Conservation (phyloP, 2,888 invertebrate species). For the Philereme vetulata region DNA sequence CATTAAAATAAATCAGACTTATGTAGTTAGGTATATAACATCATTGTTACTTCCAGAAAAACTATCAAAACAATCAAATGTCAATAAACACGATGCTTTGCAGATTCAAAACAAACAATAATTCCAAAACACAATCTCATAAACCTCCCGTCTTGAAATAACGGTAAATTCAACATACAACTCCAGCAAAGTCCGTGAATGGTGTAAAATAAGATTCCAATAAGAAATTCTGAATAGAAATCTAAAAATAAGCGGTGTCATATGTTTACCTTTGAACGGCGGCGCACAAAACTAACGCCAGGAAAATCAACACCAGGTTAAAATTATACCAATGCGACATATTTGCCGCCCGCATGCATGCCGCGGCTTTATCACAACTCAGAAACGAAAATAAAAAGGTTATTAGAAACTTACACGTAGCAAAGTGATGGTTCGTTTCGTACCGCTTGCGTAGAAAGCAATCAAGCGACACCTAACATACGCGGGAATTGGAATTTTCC, state of each 20-base stretch:
- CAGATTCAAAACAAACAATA: constrained; percentile 19
- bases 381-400: constrained; percentile 61
- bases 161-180: constrained; percentile 5
- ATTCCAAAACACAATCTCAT: neutral
- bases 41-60: neutral
- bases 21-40: too few relatives aligned
- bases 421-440: constrained; percentile 62
- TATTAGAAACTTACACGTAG: constrained; percentile 80
- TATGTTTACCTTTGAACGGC: constrained; percentile 64
- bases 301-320: constrained; percentile 56
- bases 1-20: too few relatives aligned
- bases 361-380: constrained; percentile 47
- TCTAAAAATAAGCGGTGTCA: constrained; percentile 63
- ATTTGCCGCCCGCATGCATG: constrained; percentile 45
- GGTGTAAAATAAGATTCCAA: constrained; percentile 50
- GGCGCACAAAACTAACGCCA: constrained; percentile 49
- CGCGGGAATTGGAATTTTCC: constrained; percentile 77
- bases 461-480: constrained; percentile 67
- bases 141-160: neutral
- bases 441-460: constrained; percentile 77
- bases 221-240: constrained; percentile 45
- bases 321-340: constrained; percentile 51
- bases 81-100: constrained; percentile 13
- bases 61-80: neutral
- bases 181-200: constrained; percentile 20